Evolutionary conservation across 2,888 invertebrate species (phyloP).

Genomic region (Cryptosula pallasiana): DNA sequence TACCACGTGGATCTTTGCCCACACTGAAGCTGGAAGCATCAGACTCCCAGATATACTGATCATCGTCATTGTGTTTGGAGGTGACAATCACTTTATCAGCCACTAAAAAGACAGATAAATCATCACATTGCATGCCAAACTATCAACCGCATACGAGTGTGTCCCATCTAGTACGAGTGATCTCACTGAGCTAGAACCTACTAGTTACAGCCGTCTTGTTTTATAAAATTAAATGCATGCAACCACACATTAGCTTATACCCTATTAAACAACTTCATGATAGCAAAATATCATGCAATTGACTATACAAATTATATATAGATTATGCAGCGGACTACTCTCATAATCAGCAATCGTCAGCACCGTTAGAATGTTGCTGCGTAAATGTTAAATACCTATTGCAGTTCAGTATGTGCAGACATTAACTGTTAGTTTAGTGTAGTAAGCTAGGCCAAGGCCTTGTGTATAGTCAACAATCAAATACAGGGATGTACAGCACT

Average conservation of each 20-base stretch:
- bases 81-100: slow-evolving; percentile 93
- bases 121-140: no score
- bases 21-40: slow-evolving; percentile 86
- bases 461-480: background rate
- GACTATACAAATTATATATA: background rate
- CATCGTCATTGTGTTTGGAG: slow-evolving; percentile 80
- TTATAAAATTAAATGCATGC: no score
- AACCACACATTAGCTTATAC: no score
- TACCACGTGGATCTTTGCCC: slow-evolving; percentile 86
- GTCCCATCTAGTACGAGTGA: no score
- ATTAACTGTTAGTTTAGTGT: background rate
- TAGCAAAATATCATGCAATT: background rate
- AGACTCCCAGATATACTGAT: slow-evolving; percentile 96
- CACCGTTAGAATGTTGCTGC: no score
- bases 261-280: background rate
- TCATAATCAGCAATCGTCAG: background rate
- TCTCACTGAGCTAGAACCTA: no score
- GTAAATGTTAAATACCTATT: background rate
- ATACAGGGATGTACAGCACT: background rate
- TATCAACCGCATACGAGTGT: no score
- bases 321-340: background rate
- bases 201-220: no score
- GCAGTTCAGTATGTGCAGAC: background rate
- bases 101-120: slow-evolving; percentile 57
- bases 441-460: background rate